phyloP scores from a whole-genome alignment of 1,140 invertebrate species.

The Drosophila pachea region DNA sequence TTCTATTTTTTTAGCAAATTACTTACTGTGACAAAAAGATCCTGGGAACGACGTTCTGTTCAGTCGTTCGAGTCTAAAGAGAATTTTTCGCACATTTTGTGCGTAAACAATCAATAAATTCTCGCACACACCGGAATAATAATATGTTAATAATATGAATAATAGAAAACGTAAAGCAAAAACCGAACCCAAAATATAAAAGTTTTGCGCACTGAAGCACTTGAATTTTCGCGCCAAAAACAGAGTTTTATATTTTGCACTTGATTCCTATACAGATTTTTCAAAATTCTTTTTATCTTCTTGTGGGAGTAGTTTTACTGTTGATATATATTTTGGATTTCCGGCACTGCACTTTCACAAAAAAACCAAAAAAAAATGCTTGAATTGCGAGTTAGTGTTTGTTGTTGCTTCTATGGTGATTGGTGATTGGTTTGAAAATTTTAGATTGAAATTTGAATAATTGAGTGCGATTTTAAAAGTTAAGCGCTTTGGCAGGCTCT shows the following conservation, averaged over 20 bases:
- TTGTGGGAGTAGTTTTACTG: neutral
- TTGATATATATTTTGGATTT: conserved; percentile 10
- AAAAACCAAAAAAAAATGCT: conserved; percentile 26
- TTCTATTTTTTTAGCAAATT: neutral
- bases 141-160: conserved; percentile 14
- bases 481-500: conserved; percentile 4
- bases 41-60: conserved; percentile 58
- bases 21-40: conserved; percentile 27
- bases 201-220: neutral
- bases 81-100: conserved; percentile 73
- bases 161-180: conserved; percentile 12
- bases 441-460: conserved; percentile 7
- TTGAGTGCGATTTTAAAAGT: conserved; percentile 19
- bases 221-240: conserved; percentile 8
- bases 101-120: conserved; percentile 46
- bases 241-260: neutral
- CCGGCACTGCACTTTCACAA: conserved; percentile 37
- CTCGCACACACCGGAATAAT: conserved; percentile 21
- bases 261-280: conserved; percentile 1
- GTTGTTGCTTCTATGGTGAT: conserved; percentile 8
- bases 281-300: neutral
- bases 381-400: conserved; percentile 22
- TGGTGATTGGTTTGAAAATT: conserved; percentile 12
- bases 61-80: conserved; percentile 68
- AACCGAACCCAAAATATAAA: conserved; percentile 9